A percentile compares a stretch with the other conserved stretches of the same genome.
Evolutionary conservation across 2,113 vertebrate species (phyloP).

Genomic region (Pachypanchax playfairii): DNA sequence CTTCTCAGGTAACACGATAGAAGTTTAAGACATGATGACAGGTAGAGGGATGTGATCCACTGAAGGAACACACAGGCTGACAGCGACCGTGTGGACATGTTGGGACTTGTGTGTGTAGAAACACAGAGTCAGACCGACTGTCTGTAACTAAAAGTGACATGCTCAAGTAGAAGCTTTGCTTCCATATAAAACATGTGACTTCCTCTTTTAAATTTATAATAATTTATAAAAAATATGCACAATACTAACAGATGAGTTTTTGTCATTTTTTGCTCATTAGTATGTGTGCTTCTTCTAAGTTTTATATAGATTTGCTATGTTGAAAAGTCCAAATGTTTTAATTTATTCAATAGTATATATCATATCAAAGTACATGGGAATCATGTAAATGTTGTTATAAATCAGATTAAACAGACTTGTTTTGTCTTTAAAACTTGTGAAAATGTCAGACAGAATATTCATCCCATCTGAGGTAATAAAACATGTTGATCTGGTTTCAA

Average conservation of each 20-base stretch:
- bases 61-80: background rate
- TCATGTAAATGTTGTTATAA: background rate
- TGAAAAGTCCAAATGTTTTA: too few species aligned
- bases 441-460: background rate
- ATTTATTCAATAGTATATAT: too few species aligned
- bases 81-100: conserved; percentile 26
- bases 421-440: background rate
- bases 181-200: too few species aligned
- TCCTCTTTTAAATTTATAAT: too few species aligned
- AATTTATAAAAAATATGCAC: too few species aligned
- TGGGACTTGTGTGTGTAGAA: conserved; percentile 24
- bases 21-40: conserved; percentile 47
- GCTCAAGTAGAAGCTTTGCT: too few species aligned
- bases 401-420: background rate
- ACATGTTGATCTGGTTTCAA: conserved; percentile 17
- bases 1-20: conserved; percentile 29
- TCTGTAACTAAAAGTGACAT: background rate
- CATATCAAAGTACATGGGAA: background rate
- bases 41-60: conserved; percentile 39
- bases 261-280: too few species aligned
- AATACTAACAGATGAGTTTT: too few species aligned
- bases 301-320: too few species aligned
- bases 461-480: conserved; percentile 8
- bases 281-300: too few species aligned
- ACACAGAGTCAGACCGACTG: background rate